A percentile compares a stretch with the other conserved stretches of the same genome.
phyloP scores from a whole-genome alignment of 35 echinoderm and acorn worm species.

The Ophioderma brevispina region DNA sequence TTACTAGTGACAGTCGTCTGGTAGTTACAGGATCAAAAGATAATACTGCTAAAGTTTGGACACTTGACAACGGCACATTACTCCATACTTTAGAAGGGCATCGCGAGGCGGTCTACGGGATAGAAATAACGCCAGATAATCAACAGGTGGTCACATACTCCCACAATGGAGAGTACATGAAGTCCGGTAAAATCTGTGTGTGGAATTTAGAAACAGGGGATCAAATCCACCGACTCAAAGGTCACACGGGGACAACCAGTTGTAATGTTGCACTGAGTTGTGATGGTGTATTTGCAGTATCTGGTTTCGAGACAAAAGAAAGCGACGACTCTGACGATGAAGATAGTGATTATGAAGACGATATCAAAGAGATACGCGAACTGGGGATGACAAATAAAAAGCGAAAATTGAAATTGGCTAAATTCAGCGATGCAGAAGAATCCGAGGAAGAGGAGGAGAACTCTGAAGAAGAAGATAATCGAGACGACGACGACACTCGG shows the following conservation, averaged over 20 bases:
- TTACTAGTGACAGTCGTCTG: slow-evolving; percentile 6
- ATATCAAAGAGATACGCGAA: background rate
- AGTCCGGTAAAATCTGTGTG: slow-evolving; percentile 33
- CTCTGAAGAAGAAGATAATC: background rate
- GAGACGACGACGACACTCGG: slow-evolving; percentile 6
- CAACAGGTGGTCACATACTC: slow-evolving; percentile 17
- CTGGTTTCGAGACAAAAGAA: slow-evolving; percentile 18
- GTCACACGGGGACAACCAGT: slow-evolving; percentile 15
- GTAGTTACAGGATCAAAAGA: slow-evolving; percentile 36
- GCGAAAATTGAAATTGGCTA: background rate
- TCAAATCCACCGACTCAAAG: slow-evolving; percentile 18
- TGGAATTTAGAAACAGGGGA: slow-evolving; percentile 53
- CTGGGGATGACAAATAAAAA: background rate
- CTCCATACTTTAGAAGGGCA: slow-evolving; percentile 27
- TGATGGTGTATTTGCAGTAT: slow-evolving; percentile 19
- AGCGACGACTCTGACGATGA: slow-evolving; percentile 12
- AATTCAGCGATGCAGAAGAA: background rate
- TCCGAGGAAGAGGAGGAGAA: background rate
- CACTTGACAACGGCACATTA: slow-evolving; percentile 29
- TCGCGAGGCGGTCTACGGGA: background rate
- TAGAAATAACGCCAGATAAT: slow-evolving; percentile 37
- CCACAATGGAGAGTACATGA: slow-evolving; percentile 44
- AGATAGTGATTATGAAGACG: slow-evolving; percentile 25
- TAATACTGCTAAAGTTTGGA: slow-evolving; percentile 33
- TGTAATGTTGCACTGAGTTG: background rate